Base-by-base conservation (phyloP, 1,140 invertebrate species). In the Zaprionus camerounensis region DNA sequence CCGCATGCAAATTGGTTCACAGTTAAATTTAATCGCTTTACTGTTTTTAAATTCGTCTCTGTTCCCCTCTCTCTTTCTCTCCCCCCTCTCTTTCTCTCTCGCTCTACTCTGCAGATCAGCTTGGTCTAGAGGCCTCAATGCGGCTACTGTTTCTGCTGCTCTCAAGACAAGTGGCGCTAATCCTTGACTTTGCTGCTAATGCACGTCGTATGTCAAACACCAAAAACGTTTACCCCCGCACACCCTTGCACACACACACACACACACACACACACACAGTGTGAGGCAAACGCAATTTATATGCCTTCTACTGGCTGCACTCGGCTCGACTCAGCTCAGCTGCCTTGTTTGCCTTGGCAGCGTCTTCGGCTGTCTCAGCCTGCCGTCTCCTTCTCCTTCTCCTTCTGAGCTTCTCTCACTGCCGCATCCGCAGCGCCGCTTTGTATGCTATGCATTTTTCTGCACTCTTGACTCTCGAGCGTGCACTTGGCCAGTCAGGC, bases 111-210 rank as follows among this genome's bases (percentile, higher is more conserved):
- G 5, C 53, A 57, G n/a, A 38, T 24, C 6, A n/a, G 36, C 6
- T n/a, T 65, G 51, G 53, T 71, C 24, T 20, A 53, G 49, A 68
- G 65, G 65, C 49, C 69, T 63, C 69, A 41, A 31, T 71, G 41
- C 66, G 31, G 63, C 31, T 57, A 26, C 26, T 22, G 46, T 20
- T 24, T 11, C 46, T 51, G 56, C 58, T 62, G 72, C 81, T 85
- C 85, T 88, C 51, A 88, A 85, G 85, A 82, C 85, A 90, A 88
- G 85, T 88, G 85, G 85, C 86, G 85, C 85, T 88, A 88, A 88
- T 88, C 85, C 85, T 88, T 88, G 85, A 88, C 85, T 88, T 88
- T 88, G 85, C 85, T 90, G 85, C 85, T 88, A 88, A 88, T 88
- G 85, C 85, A 88, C 85, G 85, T 88, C 85, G 85, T 88, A 88